Percentiles rank a stretch among this genome's conserved stretches.
These are phyloP conservation scores for Xyrauchen texanus DNA, from an alignment of 2,113 vertebrate genomes.

Conservation along the genomic window DNA sequence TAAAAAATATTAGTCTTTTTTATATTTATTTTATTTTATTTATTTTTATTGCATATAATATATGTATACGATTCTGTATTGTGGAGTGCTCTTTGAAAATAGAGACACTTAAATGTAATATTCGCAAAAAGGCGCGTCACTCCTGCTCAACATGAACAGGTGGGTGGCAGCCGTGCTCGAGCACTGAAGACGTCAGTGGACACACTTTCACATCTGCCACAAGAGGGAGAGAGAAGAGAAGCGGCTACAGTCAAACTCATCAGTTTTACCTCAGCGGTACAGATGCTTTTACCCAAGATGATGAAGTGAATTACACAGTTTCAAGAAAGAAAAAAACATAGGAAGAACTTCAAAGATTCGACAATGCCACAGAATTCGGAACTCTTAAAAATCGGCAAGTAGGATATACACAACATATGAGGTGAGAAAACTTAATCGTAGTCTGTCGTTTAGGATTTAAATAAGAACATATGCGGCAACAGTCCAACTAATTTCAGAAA, in stretches of 20 bases:
- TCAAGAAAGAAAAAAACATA: neutral
- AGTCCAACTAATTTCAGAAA: too few species aligned
- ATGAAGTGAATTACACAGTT: neutral
- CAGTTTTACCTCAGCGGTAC: neutral
- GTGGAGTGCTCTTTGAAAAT: too few species aligned
- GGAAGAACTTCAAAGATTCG: neutral
- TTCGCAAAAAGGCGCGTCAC: neutral
- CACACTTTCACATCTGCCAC: neutral
- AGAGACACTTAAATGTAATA: too few species aligned
- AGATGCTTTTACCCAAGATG: neutral
- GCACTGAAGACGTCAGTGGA: neutral
- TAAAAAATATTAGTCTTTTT: too few species aligned
- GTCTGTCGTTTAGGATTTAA: neutral
- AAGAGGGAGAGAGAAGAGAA: constrained; percentile 23
- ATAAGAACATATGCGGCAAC: too few species aligned
- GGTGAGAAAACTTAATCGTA: neutral
- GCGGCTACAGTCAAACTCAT: neutral
- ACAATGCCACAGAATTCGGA: neutral
- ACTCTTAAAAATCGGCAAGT: constrained; percentile 2
- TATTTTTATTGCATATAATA: too few species aligned
- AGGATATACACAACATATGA: neutral
- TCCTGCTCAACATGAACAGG: neutral
- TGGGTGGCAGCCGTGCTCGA: neutral
- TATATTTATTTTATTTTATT: too few species aligned
- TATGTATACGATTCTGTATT: too few species aligned